A percentile compares a stretch with the other conserved stretches of the same genome.
Evolutionary conservation across 2,797 vertebrate species (phyloP).

Genomic region (Rachycentron canadum): DNA sequence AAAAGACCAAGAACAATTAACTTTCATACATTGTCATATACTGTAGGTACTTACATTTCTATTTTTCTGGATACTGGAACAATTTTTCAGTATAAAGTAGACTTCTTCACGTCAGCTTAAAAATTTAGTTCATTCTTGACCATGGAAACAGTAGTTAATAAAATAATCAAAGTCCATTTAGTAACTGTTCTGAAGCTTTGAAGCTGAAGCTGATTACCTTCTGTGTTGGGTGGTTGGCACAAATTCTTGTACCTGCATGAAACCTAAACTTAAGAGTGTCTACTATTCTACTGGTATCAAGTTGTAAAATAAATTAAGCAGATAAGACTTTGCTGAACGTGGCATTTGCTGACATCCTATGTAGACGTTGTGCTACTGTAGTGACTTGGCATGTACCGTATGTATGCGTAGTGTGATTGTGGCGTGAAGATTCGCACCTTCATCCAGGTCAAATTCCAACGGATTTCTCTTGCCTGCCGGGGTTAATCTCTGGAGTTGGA

Average conservation of each 20-base stretch:
- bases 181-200: not conserved
- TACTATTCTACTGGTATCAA: not conserved
- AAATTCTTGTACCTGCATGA: not conserved
- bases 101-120: no score
- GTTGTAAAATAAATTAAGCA: not conserved
- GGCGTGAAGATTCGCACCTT: conserved; percentile 23
- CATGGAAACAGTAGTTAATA: not conserved
- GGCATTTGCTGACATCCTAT: no score
- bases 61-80: not conserved
- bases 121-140: not conserved
- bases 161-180: not conserved
- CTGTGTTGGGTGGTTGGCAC: not conserved
- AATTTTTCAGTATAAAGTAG: not conserved
- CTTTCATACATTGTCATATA: no score
- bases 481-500: conserved; percentile 71
- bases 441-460: conserved; percentile 64
- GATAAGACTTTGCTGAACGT: not conserved
- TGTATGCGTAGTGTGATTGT: not conserved
- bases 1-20: no score
- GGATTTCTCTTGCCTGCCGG: conserved; percentile 60
- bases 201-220: no score
- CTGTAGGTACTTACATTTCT: not conserved
- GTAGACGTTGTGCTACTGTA: not conserved
- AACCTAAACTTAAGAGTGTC: no score
- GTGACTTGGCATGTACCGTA: not conserved